Percentiles rank a stretch among this genome's conserved stretches.
Conservation (phyloP, 2,797 vertebrate genomes). For the Spinibarbus caldwelli region DNA sequence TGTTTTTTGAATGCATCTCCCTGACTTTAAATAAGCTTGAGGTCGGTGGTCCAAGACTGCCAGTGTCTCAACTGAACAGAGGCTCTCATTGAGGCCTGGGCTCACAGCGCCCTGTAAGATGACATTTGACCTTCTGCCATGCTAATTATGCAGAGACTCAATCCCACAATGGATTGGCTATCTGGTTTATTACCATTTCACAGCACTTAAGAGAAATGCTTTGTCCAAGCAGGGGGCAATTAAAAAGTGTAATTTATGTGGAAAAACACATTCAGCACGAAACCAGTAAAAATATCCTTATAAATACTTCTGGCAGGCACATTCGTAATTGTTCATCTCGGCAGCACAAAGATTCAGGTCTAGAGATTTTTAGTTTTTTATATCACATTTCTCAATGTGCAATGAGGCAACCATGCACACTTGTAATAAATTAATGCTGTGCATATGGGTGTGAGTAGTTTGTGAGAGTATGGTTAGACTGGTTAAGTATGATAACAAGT, state of each 20-base stretch:
- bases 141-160: slow-evolving; percentile 24
- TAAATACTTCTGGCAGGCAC: slow-evolving; percentile 25
- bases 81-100: slow-evolving; percentile 36
- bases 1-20: slow-evolving; percentile 18
- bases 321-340: background rate
- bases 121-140: slow-evolving; percentile 43
- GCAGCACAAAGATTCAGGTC: background rate
- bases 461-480: background rate
- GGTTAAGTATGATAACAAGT: background rate
- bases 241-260: slow-evolving; percentile 26
- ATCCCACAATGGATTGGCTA: slow-evolving; percentile 11
- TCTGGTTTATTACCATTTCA: slow-evolving; percentile 19
- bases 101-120: slow-evolving; percentile 39
- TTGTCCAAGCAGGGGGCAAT: background rate
- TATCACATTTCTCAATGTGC: background rate
- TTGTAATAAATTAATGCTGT: background rate
- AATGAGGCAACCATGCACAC: background rate
- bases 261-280: slow-evolving; percentile 25
- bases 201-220: slow-evolving; percentile 13
- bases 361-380: background rate
- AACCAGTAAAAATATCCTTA: slow-evolving; percentile 16
- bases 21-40: slow-evolving; percentile 34
- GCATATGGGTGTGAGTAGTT: background rate
- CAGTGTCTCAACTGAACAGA: slow-evolving; percentile 38
- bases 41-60: slow-evolving; percentile 5